Conservation (phyloP, 2,888 invertebrate genomes). For the Dioctria linearis region DNA sequence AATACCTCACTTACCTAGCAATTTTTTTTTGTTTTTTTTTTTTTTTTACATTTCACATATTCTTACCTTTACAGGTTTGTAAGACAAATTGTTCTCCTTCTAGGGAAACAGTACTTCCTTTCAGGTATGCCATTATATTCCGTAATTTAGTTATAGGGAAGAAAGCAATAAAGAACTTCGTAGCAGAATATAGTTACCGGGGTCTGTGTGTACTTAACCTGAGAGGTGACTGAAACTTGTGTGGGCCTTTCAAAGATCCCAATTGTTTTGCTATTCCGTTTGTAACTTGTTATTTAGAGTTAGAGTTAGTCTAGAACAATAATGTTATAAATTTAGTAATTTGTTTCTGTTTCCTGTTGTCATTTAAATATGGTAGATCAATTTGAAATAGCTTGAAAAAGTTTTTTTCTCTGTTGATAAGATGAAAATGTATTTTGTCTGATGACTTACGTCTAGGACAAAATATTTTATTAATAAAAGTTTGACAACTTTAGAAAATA, state of each 20-base stretch:
- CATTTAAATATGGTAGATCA: not conserved
- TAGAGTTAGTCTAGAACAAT: constrained; percentile 42
- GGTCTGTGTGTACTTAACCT: constrained; percentile 9
- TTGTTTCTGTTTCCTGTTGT: constrained; percentile 8
- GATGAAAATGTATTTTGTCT: too few relatives aligned
- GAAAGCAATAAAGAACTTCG: constrained; percentile 47
- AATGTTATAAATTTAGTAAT: constrained; percentile 53
- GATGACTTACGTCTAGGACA: too few relatives aligned
- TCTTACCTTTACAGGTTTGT: not conserved
- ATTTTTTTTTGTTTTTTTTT: too few relatives aligned
- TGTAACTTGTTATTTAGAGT: constrained; percentile 35
- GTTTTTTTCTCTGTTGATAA: not conserved
- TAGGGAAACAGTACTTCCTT: constrained; percentile 38
- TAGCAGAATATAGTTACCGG: constrained; percentile 20
- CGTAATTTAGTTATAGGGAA: constrained; percentile 52
- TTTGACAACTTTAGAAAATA: too few relatives aligned
- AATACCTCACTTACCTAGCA: too few relatives aligned
- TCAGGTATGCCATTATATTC: constrained; percentile 36
- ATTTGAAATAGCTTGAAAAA: not conserved
- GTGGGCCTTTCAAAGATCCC: constrained; percentile 43
- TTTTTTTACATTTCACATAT: not conserved
- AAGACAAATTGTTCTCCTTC: constrained; percentile 44
- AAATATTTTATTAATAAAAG: too few relatives aligned
- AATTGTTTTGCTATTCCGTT: constrained; percentile 22
- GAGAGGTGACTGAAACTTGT: constrained; percentile 39